Evolutionary conservation across 1,140 invertebrate genomes (phyloP).

Genomic region (Sogatella furcifera): DNA sequence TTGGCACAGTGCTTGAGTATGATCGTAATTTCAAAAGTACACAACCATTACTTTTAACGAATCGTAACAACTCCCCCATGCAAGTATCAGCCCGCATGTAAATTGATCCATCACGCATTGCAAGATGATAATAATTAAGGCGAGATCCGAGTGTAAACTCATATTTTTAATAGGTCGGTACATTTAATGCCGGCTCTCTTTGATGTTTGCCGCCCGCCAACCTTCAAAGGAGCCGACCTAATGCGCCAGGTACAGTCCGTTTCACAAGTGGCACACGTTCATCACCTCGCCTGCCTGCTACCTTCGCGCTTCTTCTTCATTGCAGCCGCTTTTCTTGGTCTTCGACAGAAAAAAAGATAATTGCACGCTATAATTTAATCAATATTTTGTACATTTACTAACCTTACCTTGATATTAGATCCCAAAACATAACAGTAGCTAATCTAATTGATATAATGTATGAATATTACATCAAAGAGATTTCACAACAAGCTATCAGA

Average conservation of each 20-base stretch:
- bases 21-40: neutral
- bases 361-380: too few relatives aligned
- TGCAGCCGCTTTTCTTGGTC: neutral
- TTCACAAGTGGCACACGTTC: neutral
- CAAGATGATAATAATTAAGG: conserved; percentile 1
- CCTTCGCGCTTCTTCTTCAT: neutral
- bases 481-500: too few relatives aligned
- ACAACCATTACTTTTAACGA: neutral
- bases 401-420: too few relatives aligned
- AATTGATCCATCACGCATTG: neutral
- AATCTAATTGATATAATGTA: too few relatives aligned
- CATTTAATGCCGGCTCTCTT: neutral
- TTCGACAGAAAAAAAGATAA: too few relatives aligned
- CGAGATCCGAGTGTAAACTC: neutral
- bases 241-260: neutral
- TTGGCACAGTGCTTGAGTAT: too few relatives aligned
- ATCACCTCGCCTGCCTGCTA: neutral
- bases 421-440: too few relatives aligned
- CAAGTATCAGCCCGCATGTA: neutral
- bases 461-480: too few relatives aligned
- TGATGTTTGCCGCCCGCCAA: neutral
- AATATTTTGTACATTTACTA: too few relatives aligned
- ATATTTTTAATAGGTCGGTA: conserved; percentile 2
- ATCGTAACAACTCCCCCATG: neutral
- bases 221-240: neutral